Evolutionary conservation across 2,888 invertebrate species (phyloP), one percentile per base, ranked within the genome.

Genomic region (Rutpela maculata): DNA sequence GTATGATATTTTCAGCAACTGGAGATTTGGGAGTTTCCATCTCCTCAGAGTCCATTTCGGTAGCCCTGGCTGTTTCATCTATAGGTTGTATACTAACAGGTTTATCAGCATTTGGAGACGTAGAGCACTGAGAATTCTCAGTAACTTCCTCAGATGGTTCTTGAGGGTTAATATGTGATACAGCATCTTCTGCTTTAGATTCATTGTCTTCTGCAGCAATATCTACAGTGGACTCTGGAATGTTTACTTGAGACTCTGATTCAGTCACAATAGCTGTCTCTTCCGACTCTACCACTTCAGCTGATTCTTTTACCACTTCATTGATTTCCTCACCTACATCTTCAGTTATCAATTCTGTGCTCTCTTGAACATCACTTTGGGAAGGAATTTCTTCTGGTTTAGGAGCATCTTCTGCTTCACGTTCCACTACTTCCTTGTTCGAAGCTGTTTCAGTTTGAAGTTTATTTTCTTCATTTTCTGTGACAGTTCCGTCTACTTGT

Each of bases 151-250:
- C 15, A 1, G 43, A 43, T 12, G 43, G 12, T 4, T 15, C 43
- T 43, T 2, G 12, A 15, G 43, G 43, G 7, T 4, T 3, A 50
- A 5, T 75, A 19, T 76, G 66, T 10, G 71, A 70, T 65, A 78
- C 78, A 71, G 73, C 55, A 11, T 77, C 74, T n/a, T 78, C 78
- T 67, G 66, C 22, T 15, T 77, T 72, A 6, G 38, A 18, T 18
- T 50, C 19, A 15, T 26, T 15, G 19, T n/a, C 22, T 17, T 12
- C 26, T 26, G 50, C 11, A 65, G 10, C 7, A 18, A 50, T 18
- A 19, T 35, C 66, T 56, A 26, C 57, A 9, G 38, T 60, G 31
- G 72, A 35, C 50, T 72, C 17, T 72, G 65, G 65, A 63, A 65
- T 72, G 72, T 65, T 63, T 55, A 7, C n/a, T 38, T 63, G 72